These are phyloP conservation scores for Falco rusticolus DNA, from an alignment of 2,797 vertebrate genomes.

Conservation along the genomic window DNA sequence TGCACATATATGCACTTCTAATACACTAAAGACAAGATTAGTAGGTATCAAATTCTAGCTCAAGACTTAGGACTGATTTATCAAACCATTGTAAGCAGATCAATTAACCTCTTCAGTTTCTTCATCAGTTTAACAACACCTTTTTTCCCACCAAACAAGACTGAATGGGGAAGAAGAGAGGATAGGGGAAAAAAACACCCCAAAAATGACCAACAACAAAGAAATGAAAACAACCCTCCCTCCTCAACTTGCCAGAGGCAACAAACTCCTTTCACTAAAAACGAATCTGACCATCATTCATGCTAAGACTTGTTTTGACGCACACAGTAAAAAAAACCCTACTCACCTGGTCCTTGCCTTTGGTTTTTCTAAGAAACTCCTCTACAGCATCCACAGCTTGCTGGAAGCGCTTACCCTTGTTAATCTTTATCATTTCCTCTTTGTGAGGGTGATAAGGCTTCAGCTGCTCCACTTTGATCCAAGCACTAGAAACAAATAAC, in stretches of 20 bases:
- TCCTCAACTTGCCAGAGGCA: neutral
- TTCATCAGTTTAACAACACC: neutral
- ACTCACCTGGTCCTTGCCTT: conserved; percentile 94
- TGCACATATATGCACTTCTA: neutral
- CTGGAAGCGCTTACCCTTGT: conserved; percentile 98
- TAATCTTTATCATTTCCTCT: conserved; percentile 99
- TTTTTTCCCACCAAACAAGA: neutral
- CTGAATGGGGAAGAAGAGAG: neutral
- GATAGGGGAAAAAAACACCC: neutral
- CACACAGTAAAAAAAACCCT: neutral
- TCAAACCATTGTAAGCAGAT: neutral
- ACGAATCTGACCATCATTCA: neutral
- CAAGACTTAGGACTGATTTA: neutral
- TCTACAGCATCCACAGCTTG: conserved; percentile 97
- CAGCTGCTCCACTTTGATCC: conserved; percentile 99
- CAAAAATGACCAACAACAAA: neutral
- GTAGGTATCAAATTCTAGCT: neutral
- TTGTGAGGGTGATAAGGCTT: conserved; percentile 97
- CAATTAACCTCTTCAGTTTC: neutral
- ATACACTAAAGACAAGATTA: neutral
- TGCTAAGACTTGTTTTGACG: neutral
- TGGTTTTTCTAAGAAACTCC: conserved; percentile 95
- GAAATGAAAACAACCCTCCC: neutral
- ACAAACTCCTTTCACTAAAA: neutral
- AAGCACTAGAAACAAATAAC: conserved; percentile 83